A percentile compares a stretch with the other conserved stretches of the same genome.
phyloP scores from a whole-genome alignment of 1,140 invertebrate genomes.

The Leptinotarsa undecemlineata region DNA sequence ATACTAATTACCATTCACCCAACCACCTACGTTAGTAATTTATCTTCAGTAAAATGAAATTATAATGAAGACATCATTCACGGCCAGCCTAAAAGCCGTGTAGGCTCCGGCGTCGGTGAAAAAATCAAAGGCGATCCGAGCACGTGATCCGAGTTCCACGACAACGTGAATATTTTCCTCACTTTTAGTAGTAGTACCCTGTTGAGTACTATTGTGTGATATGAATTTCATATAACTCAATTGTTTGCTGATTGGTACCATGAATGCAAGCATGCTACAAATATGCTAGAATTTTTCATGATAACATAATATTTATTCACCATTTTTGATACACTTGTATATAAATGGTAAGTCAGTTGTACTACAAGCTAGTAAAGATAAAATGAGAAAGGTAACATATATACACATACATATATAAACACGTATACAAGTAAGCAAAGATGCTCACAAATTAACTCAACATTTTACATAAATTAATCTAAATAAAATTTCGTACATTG shows the following conservation, averaged over 20 bases:
- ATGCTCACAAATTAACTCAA: too few relatives aligned
- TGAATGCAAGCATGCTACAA: too few relatives aligned
- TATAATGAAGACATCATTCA: constrained; percentile 13
- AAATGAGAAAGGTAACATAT: too few relatives aligned
- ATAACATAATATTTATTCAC: too few relatives aligned
- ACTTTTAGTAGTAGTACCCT: background rate
- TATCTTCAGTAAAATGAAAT: constrained; percentile 14
- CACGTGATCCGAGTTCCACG: constrained; percentile 16
- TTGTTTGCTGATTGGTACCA: background rate
- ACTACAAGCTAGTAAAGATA: too few relatives aligned
- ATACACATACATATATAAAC: too few relatives aligned
- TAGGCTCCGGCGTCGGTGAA: background rate
- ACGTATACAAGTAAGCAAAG: too few relatives aligned
- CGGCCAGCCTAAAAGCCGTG: background rate
- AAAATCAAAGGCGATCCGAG: constrained; percentile 7
- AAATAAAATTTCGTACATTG: too few relatives aligned
- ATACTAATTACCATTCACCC: background rate
- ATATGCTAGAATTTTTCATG: too few relatives aligned
- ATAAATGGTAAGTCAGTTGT: too few relatives aligned
- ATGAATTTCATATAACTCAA: background rate
- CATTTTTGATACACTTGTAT: too few relatives aligned
- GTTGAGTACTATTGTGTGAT: background rate
- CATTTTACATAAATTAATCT: too few relatives aligned
- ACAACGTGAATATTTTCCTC: background rate
- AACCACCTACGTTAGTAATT: background rate